These are phyloP conservation scores for Argynnis bischoffii DNA, from an alignment of 2,888 invertebrate genomes.

Conservation along the genomic window DNA sequence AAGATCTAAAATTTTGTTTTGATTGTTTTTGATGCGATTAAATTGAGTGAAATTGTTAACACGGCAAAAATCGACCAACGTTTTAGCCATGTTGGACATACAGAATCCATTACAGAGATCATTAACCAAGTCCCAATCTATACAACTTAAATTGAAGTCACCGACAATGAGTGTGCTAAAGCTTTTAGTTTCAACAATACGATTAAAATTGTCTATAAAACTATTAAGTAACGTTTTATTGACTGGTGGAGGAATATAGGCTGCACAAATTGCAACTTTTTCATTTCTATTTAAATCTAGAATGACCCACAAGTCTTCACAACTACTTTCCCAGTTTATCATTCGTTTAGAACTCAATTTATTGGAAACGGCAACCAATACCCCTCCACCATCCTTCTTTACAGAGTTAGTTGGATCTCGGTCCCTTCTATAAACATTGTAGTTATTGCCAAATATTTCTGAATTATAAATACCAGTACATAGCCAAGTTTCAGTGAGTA, in stretches of 20 bases:
- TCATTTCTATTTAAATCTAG: not conserved
- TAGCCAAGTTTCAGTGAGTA: not conserved
- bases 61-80: slow-evolving; percentile 5
- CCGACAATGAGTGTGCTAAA: slow-evolving; percentile 15
- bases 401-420: no score
- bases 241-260: slow-evolving; percentile 22
- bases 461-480: no score
- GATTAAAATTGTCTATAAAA: slow-evolving; percentile 19
- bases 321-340: not conserved
- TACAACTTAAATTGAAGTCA: slow-evolving; percentile 23
- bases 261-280: slow-evolving; percentile 16
- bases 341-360: not conserved
- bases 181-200: slow-evolving; percentile 3
- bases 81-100: slow-evolving; percentile 1
- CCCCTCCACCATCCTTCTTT: no score
- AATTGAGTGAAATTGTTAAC: slow-evolving; percentile 6
- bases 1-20: slow-evolving; percentile 3
- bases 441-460: no score
- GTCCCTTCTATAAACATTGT: no score
- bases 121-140: slow-evolving; percentile 18
- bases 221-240: not conserved
- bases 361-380: slow-evolving; percentile 5
- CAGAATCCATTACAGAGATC: no score
- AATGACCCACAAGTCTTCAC: no score
- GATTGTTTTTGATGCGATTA: not conserved